Conservation (phyloP, 2,888 invertebrate species). For the Anthrax anthrax region DNA sequence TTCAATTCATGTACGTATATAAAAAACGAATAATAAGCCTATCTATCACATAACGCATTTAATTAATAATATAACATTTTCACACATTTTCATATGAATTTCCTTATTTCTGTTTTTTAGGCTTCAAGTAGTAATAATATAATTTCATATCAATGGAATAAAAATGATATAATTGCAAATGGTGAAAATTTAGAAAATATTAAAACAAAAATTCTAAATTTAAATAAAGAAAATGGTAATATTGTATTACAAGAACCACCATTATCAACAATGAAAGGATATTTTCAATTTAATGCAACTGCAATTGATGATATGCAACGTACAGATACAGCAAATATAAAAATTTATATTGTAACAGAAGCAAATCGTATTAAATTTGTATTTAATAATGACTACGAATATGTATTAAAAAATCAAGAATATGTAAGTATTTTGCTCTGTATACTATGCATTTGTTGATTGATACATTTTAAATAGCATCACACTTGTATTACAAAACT, state of each 20-base stretch:
- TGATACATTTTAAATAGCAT: too few relatives aligned
- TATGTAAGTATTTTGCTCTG: conserved; percentile 36
- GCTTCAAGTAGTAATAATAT: conserved; percentile 37
- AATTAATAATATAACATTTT: too few relatives aligned
- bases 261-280: conserved; percentile 42
- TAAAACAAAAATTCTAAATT: conserved; percentile 30
- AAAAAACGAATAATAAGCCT: too few relatives aligned
- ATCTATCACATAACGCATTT: too few relatives aligned
- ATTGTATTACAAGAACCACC: conserved; percentile 39
- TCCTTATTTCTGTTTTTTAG: conserved; percentile 25
- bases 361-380: conserved; percentile 37
- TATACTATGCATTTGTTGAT: too few relatives aligned
- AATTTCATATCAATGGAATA: conserved; percentile 34
- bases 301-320: conserved; percentile 40
- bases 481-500: too few relatives aligned
- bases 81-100: background rate
- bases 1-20: conserved; percentile 34
- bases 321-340: conserved; percentile 35
- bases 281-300: conserved; percentile 41
- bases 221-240: conserved; percentile 35
- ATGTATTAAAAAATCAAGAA: conserved; percentile 20
- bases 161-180: conserved; percentile 33
- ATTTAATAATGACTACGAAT: conserved; percentile 13
- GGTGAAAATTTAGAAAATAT: conserved; percentile 32
- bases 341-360: conserved; percentile 43